Evolutionary conservation across 2,113 vertebrate genomes (phyloP), one percentile per base, ranked within the genome.

Genomic region (Ceyx melanurus): DNA sequence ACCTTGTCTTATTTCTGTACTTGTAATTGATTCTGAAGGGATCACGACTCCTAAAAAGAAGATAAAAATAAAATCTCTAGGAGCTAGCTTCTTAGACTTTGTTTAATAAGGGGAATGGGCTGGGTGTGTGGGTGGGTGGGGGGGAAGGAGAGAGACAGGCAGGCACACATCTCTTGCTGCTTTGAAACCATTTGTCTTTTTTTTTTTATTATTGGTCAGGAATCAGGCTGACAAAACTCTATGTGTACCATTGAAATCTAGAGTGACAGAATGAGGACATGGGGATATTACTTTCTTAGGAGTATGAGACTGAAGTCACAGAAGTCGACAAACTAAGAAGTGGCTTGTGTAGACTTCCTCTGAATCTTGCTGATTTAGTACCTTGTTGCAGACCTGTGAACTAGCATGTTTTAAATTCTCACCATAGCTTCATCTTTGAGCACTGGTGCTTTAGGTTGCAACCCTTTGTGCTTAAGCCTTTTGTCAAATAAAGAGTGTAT

Each of bases 191-290:
- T 77, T 93, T 88, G 9, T 31, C 15, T 64, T 25, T 72, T 50
- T 25, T 23, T 35, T 22, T 45, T 35, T 26, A 2, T n/a, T n/a
- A 43, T 10, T 5, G 71, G 40, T 76, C 33, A 71, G 65, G 56
- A 92, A 74, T 71, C 46, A 78, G 90, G 56, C 57, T 77, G 88
- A 93, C 67, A 91, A 87, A 91, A 88, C 43, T 82, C 26, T 42
- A 2, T 65, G 58, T 53, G 33, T 23, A 58, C 85, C 15, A 23
- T 2, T 81, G 60, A 86, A 94, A 90, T 83, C 35, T 46, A 54
- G 72, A 89, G 73, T 90, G 93, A 91, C 75, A 95, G 92, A 96
- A 91, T 93, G 93, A 89, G 90, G 86, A 58, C 75, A 35, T 3
- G 11, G 9, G 43, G 48, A 78, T 92, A 92, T 86, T 86, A 46